A percentile compares a stretch with the other conserved stretches of the same genome.
Evolutionary conservation across 2,113 vertebrate genomes (phyloP).

Genomic region (Hippocampus barbouri): DNA sequence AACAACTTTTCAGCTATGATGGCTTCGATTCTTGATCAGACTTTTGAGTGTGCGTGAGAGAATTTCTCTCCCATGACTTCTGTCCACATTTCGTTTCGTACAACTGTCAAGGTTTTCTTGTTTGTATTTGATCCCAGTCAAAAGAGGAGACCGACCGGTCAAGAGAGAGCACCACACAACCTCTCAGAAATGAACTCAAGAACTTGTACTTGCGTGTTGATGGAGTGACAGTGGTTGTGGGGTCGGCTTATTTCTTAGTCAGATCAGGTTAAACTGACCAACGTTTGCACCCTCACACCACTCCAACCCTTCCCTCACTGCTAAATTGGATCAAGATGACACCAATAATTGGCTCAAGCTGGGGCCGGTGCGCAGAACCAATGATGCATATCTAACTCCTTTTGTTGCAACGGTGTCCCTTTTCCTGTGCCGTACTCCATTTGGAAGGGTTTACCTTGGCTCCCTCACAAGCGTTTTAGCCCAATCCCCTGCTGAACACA

Average conservation of each 20-base stretch:
- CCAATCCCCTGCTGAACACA: constrained; percentile 86
- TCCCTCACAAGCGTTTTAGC: constrained; percentile 92
- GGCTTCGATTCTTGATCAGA: neutral
- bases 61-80: neutral
- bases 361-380: constrained; percentile 83
- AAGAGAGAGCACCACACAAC: neutral
- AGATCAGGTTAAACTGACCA: constrained; percentile 92
- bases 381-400: constrained; percentile 93
- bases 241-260: constrained; percentile 64
- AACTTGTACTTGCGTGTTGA: constrained; percentile 9
- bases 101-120: neutral
- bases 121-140: neutral
- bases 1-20: neutral
- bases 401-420: constrained; percentile 86
- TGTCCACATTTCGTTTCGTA: neutral
- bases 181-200: neutral
- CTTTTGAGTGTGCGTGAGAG: constrained; percentile 2
- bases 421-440: constrained; percentile 88
- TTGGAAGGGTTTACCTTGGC: constrained; percentile 99
- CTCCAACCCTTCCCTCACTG: constrained; percentile 63
- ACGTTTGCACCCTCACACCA: constrained; percentile 79
- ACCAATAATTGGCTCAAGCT: constrained; percentile 99
- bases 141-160: neutral
- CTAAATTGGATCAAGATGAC: constrained; percentile 99
- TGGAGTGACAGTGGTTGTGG: constrained; percentile 15